Evolutionary conservation across 2,888 invertebrate genomes (phyloP).

Genomic region (Bellardia pandia): DNA sequence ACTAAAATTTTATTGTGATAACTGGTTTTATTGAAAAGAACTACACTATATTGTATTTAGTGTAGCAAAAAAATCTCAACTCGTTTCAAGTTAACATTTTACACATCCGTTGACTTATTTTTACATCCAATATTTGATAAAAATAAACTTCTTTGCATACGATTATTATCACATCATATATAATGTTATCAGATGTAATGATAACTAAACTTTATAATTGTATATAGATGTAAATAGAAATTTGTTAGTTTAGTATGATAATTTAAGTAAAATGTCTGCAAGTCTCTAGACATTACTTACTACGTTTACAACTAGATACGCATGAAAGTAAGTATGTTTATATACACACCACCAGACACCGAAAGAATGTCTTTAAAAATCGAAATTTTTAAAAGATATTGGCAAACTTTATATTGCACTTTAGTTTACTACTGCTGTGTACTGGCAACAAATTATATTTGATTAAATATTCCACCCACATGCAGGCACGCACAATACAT

Average conservation of each 20-base stretch:
- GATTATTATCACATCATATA: conserved; percentile 58
- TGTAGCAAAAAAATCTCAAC: too few species aligned
- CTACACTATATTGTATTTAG: too few species aligned
- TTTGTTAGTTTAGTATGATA: conserved; percentile 59
- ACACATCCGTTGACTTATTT: not conserved
- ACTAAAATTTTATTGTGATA: too few species aligned
- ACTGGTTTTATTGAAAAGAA: too few species aligned
- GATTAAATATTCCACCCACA: conserved; percentile 41
- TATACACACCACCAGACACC: not conserved
- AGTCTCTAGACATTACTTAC: conserved; percentile 17
- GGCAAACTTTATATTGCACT: conserved; percentile 8
- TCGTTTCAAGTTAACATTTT: too few species aligned
- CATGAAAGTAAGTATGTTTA: not conserved
- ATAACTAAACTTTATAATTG: conserved; percentile 54
- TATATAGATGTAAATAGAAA: conserved; percentile 35
- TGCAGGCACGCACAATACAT: conserved; percentile 24
- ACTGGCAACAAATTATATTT: conserved; percentile 28
- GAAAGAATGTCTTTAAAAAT: not conserved
- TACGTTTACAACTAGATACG: not conserved
- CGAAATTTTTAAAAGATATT: not conserved
- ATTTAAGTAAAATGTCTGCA: conserved; percentile 48
- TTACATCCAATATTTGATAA: not conserved
- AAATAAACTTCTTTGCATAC: not conserved
- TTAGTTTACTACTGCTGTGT: not conserved
- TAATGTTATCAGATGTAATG: conserved; percentile 60